Evolutionary conservation across 2,797 vertebrate species (phyloP).

Genomic region (Pitangus sulphuratus): DNA sequence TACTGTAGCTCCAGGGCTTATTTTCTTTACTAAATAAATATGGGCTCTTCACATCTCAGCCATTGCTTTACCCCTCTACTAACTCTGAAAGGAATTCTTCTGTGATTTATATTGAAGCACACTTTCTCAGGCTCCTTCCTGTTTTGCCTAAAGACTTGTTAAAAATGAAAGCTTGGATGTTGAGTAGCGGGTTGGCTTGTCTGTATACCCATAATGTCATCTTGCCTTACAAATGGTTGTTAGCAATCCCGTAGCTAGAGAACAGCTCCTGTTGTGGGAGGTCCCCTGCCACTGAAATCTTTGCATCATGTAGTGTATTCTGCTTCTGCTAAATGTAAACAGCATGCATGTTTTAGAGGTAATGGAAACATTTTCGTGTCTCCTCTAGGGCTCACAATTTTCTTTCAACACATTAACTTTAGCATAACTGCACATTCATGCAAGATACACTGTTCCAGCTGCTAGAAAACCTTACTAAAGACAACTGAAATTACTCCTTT

Average conservation of each 20-base stretch:
- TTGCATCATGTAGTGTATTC: not conserved
- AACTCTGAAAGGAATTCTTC: not conserved
- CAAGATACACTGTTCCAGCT: not conserved
- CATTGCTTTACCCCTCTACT: not conserved
- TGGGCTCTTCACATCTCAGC: not conserved
- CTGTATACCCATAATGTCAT: fast-evolving
- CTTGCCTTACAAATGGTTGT: not conserved
- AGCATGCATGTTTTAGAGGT: not conserved
- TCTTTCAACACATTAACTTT: not conserved
- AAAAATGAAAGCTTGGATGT: not conserved
- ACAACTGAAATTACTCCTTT: not conserved
- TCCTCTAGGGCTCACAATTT: not conserved
- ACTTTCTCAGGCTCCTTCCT: not conserved
- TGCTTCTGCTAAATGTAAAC: not conserved
- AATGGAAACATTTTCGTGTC: not conserved
- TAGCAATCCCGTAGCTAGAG: not conserved
- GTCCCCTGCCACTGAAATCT: not conserved
- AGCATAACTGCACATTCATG: not conserved
- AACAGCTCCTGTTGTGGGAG: not conserved
- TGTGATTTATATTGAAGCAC: not conserved
- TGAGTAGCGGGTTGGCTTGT: fast-evolving
- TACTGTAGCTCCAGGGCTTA: not conserved
- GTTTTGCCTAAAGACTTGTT: not conserved
- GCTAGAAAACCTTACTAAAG: not conserved
- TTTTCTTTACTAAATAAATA: conserved; percentile 17